A percentile compares a stretch with the other conserved stretches of the same genome.
These are phyloP conservation scores for Melanostoma scalare DNA, from an alignment of 2,888 invertebrate species.

Conservation along the genomic window DNA sequence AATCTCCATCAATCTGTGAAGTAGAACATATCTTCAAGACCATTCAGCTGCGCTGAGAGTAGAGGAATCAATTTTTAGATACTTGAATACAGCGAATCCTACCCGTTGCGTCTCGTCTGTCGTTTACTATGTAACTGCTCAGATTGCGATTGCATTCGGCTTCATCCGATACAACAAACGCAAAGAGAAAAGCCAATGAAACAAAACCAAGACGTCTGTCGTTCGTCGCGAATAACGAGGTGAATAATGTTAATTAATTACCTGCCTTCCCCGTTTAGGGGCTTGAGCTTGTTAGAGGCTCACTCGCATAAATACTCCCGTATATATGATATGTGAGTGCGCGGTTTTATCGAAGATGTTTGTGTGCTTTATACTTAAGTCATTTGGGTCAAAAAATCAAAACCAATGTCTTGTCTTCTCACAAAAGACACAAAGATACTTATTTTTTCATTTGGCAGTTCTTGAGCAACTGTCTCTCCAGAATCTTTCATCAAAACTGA, in stretches of 20 bases:
- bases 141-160: conserved; percentile 56
- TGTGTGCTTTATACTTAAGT: conserved; percentile 26
- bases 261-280: conserved; percentile 11
- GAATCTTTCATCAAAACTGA: conserved; percentile 9
- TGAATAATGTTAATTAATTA: conserved; percentile 60
- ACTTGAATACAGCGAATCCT: conserved; percentile 46
- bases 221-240: conserved; percentile 46
- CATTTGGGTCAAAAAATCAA: conserved; percentile 64
- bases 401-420: conserved; percentile 52
- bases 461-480: conserved; percentile 15
- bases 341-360: conserved; percentile 42
- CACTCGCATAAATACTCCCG: not conserved
- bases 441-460: conserved; percentile 7
- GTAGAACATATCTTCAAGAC: conserved; percentile 65
- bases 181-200: conserved; percentile 41
- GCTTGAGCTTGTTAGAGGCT: not conserved
- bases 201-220: conserved; percentile 5
- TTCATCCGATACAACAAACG: conserved; percentile 24
- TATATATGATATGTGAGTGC: conserved; percentile 4
- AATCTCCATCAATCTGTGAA: conserved; percentile 64
- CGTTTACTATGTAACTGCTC: too few relatives aligned
- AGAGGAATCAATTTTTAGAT: not conserved
- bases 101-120: conserved; percentile 34
- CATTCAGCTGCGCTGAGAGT: conserved; percentile 10
- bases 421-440: conserved; percentile 34